Evolutionary conservation across 2,113 vertebrate species (phyloP), one percentile per base, ranked within the genome.

Genomic region (Mirounga angustirostris): DNA sequence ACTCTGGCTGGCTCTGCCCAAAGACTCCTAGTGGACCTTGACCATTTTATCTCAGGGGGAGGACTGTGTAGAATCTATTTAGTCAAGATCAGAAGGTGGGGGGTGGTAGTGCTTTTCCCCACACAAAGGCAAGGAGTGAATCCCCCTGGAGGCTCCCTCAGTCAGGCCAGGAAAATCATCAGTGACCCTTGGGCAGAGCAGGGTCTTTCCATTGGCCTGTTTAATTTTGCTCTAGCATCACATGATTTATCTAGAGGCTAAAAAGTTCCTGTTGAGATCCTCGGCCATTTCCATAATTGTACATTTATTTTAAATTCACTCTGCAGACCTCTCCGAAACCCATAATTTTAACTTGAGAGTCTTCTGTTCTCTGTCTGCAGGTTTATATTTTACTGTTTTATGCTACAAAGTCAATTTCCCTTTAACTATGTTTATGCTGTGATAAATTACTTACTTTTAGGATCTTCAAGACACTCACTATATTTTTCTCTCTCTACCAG

Each of bases 371-470:
- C 26, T 21, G 81, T 87, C 84, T 69, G 19, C 24, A 86, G 59
- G 46, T 87, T 89, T 65, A 46, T 61, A 36, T 82, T 84, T 96
- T 63, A 71, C 67, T 65, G n/a, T 74, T 94, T 92, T 86, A 79
- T 59, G 76, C 73, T 80, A 40, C 21, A 52, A 43, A 61, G 28
- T 86, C 24, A 15, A 73, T 56, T 91, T 50, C 54, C 81, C 63
- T 88, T 74, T 74, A 71, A 76, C 30, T 95, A 36, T 40, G 67
- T 69, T 96, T 89, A 52, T 89, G 50, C 93, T 58, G 73, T 81
- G 33, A 93, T 95, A 91, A 91, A 91, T 95, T 30, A 43, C 40
- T 86, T 78, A 67, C 43, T 88, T 94, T 94, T 74, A 59, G 58
- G 26, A 56, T 76, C 65, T 93, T 54, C 76, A 19, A 81, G 61